A percentile compares a stretch with the other conserved stretches of the same genome.
These are phyloP conservation scores for Ephialtes manifestator DNA, from an alignment of 2,888 invertebrate genomes.

Conservation along the genomic window DNA sequence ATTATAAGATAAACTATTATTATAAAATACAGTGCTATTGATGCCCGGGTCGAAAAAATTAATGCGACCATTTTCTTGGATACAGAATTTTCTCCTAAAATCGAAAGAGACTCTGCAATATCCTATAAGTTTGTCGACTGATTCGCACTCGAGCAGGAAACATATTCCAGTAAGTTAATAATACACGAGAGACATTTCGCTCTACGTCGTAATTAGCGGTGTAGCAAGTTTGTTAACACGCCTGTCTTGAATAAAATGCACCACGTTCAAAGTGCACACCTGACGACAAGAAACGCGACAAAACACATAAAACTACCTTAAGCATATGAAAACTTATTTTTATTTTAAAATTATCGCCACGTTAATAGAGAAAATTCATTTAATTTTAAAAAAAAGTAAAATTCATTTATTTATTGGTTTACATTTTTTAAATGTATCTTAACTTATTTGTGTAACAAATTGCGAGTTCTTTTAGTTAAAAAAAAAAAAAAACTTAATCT, in stretches of 20 bases:
- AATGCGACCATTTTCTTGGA: background rate
- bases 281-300: background rate
- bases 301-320: background rate
- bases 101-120: background rate
- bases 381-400: too few species aligned
- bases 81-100: background rate
- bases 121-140: background rate
- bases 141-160: background rate
- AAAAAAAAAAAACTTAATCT: too few species aligned
- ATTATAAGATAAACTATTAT: background rate
- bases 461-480: too few species aligned
- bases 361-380: too few species aligned
- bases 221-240: constrained; percentile 22
- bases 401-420: too few species aligned
- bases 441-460: too few species aligned
- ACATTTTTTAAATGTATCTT: too few species aligned
- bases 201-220: constrained; percentile 34
- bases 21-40: background rate
- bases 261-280: background rate
- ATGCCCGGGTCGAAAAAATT: background rate
- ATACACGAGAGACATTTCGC: background rate
- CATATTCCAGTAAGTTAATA: background rate
- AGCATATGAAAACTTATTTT: background rate
- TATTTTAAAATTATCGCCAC: background rate
- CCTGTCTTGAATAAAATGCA: constrained; percentile 25